Base-by-base conservation (phyloP, 1,140 invertebrate species). In the Delia radicum region DNA sequence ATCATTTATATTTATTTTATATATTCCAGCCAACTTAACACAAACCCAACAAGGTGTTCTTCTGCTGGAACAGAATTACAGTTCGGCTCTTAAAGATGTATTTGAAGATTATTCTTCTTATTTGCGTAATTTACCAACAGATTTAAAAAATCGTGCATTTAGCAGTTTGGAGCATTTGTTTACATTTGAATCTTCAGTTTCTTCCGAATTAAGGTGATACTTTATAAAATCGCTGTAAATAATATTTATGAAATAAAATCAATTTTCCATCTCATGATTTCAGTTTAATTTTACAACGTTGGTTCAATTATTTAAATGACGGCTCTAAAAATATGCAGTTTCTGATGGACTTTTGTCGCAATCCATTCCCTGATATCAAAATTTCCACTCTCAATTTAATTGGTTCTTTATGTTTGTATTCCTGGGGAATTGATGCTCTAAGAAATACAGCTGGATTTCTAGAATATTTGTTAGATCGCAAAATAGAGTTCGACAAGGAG, bases 391-490 rank as follows among this genome's bases (percentile, higher is more conserved):
- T 91, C 37, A 79, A 78, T 12, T 80, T 92, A 6, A 81, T 92
- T 0, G 84, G 88, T 79, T 86, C 88, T 0, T 76, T 92, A 15
- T 90, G 89, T 10, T 80, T 87, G 46, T 89, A 90, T 79, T 80
- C 83, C 2, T 93, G 92, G 91, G 91, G 91, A 48, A 88, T 91
- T 80, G 84, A 88, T 75, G 79, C 89, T n/a, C 87, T 93, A 7
- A 89, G 89, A 74, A 81, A 84, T 65, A 87, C 89, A 71, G 89
- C 91, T 80, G 89, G 93, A 29, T 89, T 95, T 37, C 80, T 92
- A 3, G 94, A 95, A 84, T 95, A 92, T 83, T 83, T 96, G 3
- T 81, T 96, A 2, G 91, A 95, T 80, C 87, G 94, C 29, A 88
- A 89, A 71, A 87, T 89, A 1, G 92, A 94, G 81, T 87, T 89